phyloP scores from a whole-genome alignment of 2,797 vertebrate genomes.

The Pteropus rufus region DNA sequence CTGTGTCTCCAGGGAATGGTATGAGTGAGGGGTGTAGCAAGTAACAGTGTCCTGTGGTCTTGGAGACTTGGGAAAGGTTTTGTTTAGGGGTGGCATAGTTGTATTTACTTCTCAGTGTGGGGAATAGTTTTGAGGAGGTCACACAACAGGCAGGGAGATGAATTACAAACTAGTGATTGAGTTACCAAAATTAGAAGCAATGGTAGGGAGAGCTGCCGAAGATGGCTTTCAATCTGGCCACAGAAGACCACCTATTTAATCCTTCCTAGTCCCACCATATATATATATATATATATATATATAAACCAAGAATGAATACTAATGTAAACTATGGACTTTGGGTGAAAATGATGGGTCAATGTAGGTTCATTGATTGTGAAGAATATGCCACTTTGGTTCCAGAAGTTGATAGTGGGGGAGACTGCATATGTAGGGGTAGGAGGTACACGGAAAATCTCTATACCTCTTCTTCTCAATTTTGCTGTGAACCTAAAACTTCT shows the following conservation, averaged over 20 bases:
- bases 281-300: background rate
- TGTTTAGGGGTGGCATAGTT: background rate
- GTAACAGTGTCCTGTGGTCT: background rate
- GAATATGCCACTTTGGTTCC: background rate
- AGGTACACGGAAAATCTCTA: background rate
- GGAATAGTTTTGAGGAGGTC: background rate
- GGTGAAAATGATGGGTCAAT: background rate
- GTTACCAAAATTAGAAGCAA: background rate
- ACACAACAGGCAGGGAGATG: background rate
- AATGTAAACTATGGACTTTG: background rate
- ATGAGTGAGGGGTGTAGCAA: background rate
- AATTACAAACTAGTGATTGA: background rate
- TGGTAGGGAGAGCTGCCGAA: background rate
- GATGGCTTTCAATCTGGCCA: background rate
- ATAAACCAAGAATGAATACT: background rate
- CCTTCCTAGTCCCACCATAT: background rate
- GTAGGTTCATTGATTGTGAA: background rate
- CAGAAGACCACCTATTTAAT: background rate
- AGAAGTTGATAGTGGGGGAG: background rate
- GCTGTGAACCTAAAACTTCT: background rate
- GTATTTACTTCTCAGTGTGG: background rate
- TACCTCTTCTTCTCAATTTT: background rate
- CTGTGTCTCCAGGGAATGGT: background rate
- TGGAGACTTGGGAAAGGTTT: background rate
- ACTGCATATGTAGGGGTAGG: too few relatives aligned